A percentile compares a stretch with the other conserved stretches of the same genome.
Evolutionary conservation across 2,113 vertebrate species (phyloP).

Genomic region (Stomatorhinus ivindoensis): DNA sequence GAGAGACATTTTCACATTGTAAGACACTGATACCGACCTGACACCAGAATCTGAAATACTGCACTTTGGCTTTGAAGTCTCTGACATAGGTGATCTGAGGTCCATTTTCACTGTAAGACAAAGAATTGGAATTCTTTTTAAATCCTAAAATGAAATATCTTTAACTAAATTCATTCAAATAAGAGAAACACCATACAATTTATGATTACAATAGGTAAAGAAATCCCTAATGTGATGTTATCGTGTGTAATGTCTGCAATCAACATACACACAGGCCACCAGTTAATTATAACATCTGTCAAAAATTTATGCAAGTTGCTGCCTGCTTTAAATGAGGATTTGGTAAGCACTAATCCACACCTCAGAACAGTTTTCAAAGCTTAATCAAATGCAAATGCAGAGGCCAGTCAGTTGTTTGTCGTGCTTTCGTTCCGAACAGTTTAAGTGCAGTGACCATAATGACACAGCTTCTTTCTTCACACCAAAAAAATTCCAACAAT

Average conservation of each 20-base stretch:
- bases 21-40: constrained; percentile 65
- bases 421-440: neutral
- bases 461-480: neutral
- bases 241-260: neutral
- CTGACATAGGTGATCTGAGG: constrained; percentile 97
- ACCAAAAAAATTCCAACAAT: neutral
- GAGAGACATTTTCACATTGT: neutral
- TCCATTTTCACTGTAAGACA: constrained; percentile 80
- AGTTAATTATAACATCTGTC: neutral
- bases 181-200: neutral
- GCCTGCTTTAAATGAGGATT: neutral
- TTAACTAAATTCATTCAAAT: neutral
- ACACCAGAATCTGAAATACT: constrained; percentile 98
- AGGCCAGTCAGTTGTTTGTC: neutral
- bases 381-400: neutral
- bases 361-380: neutral
- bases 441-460: neutral
- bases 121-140: neutral
- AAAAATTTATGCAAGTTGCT: neutral
- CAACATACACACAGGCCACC: neutral
- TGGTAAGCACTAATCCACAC: neutral
- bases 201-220: neutral
- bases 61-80: constrained; percentile 97
- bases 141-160: neutral
- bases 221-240: neutral